Evolutionary conservation across 2,797 vertebrate species (phyloP).

Genomic region (Psittacula echo): DNA sequence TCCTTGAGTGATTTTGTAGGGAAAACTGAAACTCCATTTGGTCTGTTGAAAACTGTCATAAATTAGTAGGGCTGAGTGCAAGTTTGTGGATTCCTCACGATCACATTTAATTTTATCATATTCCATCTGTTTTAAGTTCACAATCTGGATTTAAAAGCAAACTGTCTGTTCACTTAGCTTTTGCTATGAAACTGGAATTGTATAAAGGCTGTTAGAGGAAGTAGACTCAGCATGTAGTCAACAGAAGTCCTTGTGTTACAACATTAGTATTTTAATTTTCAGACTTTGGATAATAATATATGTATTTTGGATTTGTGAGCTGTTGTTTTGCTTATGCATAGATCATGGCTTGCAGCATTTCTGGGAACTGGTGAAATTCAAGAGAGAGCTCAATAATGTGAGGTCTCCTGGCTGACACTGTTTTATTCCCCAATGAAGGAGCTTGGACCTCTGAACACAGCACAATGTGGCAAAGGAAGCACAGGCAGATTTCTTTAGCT

Average conservation of each 20-base stretch:
- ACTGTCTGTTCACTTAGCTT: not conserved
- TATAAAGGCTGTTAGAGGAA: conserved; percentile 22
- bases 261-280: not conserved
- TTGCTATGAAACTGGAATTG: not conserved
- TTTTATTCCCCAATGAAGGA: not conserved
- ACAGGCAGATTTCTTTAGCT: not conserved
- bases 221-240: not conserved
- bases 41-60: not conserved
- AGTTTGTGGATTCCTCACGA: not conserved
- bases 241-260: not conserved
- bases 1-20: not conserved
- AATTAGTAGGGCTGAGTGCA: not conserved
- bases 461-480: not conserved
- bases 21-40: not conserved
- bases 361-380: not conserved
- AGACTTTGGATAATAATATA: not conserved
- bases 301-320: not conserved
- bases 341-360: not conserved
- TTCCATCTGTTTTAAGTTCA: conserved; percentile 21
- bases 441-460: not conserved
- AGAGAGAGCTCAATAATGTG: not conserved
- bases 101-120: conserved; percentile 2
- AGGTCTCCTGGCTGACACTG: not conserved
- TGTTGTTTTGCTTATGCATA: not conserved
- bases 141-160: not conserved